Percentiles rank a stretch among this genome's conserved stretches.
Evolutionary conservation across 2,113 vertebrate species (phyloP).

Genomic region (Glaucidium brasilianum): DNA sequence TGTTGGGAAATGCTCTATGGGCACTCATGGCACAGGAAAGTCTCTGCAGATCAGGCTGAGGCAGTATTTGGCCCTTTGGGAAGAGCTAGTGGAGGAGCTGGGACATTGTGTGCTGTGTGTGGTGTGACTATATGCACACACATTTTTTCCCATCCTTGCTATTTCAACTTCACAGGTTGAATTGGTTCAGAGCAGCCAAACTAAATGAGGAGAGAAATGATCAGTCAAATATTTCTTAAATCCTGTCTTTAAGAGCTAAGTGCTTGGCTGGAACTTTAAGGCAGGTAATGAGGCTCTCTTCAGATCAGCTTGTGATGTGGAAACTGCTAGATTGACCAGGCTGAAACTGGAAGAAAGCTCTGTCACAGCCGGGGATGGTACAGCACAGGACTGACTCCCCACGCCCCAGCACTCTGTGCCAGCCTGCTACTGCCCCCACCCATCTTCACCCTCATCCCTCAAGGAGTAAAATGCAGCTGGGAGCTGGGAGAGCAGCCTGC

Average conservation of each 20-base stretch:
- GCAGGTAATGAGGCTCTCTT: constrained; percentile 71
- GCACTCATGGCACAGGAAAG: background rate
- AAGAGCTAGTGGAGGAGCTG: background rate
- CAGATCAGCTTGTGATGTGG: constrained; percentile 65
- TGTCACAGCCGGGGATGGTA: background rate
- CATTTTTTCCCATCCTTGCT: constrained; percentile 1
- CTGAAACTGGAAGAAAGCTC: constrained; percentile 51
- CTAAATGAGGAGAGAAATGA: constrained; percentile 70
- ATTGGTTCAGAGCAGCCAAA: constrained; percentile 67
- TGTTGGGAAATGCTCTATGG: background rate
- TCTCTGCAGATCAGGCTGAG: background rate
- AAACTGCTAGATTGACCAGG: constrained; percentile 65
- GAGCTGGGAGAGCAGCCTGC: background rate
- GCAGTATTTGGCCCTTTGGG: background rate
- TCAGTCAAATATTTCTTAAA: constrained; percentile 73
- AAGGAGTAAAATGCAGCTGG: background rate
- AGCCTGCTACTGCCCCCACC: background rate
- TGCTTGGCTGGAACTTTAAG: constrained; percentile 63
- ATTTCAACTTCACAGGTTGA: constrained; percentile 66
- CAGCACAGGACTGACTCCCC: background rate
- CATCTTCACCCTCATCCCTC: background rate
- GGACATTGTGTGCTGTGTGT: accelerated
- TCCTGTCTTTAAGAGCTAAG: constrained; percentile 64
- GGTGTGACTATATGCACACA: background rate
- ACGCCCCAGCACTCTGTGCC: accelerated